Evolutionary conservation across 2,888 invertebrate species (phyloP), one percentile per base, ranked within the genome.

Genomic region (Timema cristinae): DNA sequence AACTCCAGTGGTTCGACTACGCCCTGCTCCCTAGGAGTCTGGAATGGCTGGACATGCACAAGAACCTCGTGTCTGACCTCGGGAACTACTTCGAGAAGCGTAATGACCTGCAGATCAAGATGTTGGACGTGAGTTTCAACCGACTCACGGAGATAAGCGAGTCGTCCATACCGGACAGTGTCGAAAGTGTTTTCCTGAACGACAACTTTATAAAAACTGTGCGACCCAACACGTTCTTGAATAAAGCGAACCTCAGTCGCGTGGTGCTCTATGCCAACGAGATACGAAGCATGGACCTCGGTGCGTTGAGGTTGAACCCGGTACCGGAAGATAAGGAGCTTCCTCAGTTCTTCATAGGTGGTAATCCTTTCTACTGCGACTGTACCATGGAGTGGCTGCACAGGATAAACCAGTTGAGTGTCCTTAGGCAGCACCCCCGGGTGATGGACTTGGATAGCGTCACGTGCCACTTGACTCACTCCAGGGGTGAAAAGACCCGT

Each of bases 351-450:
- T 91, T 90, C 81, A 88, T 94, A 76, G 91, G 91, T 68, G 89
- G 89, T 79, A 94, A 94, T 85, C 93, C 93, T 73, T 90, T 94
- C 81, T 86, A 89, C 77, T 95, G 94, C 82, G 91, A 93, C 82
- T 94, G 94, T 82, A 90, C 89, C 78, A 91, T 94, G 91, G 93
- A 93, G 83, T 95, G 94, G 93, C 81, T 94, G 78, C 88, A 91
- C 78, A 85, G 90, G 81, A 89, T 92, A 81, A 91, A 92, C 85
- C 91, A 91, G 83, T 84, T 91, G 81, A 88, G 88, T 78, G 76
- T 79, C 51, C 85, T 87, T 75, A 84, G 91, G 71, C 91, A 91
- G 80, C 90, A 92, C 81, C 92, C 93, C 66, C 87, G 90, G 80
- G 89, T 94, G 79, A 86, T 91, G 83, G 94, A 94, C 85, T 86